phyloP scores from a whole-genome alignment of 2,797 vertebrate genomes.

The Jordanella pulchra region DNA sequence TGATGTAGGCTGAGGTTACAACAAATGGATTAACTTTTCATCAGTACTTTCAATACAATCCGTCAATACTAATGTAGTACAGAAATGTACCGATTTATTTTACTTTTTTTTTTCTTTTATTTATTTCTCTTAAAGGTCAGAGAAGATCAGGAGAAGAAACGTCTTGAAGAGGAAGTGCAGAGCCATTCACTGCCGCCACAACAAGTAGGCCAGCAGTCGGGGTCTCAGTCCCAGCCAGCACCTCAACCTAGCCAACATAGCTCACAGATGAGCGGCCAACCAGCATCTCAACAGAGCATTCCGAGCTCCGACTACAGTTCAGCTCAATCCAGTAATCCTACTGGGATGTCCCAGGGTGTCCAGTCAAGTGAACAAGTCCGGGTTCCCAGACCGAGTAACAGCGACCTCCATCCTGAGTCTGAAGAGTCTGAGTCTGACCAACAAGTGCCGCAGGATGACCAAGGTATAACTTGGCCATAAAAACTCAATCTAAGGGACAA shows the following conservation, averaged over 20 bases:
- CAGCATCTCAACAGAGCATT: conserved; percentile 63
- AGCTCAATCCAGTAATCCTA: conserved; percentile 55
- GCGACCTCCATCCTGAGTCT: conserved; percentile 82
- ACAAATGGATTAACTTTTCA: too few species aligned
- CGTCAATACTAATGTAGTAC: background rate
- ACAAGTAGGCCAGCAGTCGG: conserved; percentile 51
- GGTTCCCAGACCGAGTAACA: conserved; percentile 65
- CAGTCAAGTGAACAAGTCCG: conserved; percentile 61
- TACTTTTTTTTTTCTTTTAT: conserved; percentile 4
- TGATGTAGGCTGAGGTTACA: too few species aligned
- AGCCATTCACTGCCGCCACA: conserved; percentile 44
- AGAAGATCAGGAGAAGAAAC: conserved; percentile 93
- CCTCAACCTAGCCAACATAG: conserved; percentile 63
- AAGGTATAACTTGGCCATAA: conserved; percentile 36
- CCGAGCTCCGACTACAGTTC: conserved; percentile 60
- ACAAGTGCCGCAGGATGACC: conserved; percentile 81
- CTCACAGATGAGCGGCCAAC: conserved; percentile 76
- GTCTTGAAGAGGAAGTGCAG: conserved; percentile 86
- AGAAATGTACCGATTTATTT: conserved; percentile 11
- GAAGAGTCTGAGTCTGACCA: conserved; percentile 92
- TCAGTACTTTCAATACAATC: too few species aligned
- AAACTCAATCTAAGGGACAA: conserved; percentile 1
- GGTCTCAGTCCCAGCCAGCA: conserved; percentile 56
- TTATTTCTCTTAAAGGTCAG: conserved; percentile 78
- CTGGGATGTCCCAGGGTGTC: conserved; percentile 44